Percentiles rank a stretch among this genome's conserved stretches.
Conservation (phyloP, 1,140 invertebrate species). For the Heterodera carotae region DNA sequence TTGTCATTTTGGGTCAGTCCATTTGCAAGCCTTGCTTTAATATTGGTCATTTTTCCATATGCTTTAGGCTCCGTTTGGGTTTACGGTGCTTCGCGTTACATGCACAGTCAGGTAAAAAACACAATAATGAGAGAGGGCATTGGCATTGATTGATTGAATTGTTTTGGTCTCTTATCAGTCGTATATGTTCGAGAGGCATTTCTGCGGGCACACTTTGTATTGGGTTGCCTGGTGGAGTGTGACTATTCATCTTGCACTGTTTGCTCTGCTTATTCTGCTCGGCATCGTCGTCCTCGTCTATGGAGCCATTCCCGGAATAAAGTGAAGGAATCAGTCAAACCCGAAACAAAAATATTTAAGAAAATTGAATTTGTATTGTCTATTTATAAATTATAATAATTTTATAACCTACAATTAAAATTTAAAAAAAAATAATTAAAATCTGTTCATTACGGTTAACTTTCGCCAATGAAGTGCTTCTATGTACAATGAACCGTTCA, state of each 20-base stretch:
- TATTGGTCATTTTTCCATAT: neutral
- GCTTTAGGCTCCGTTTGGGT: slow-evolving; percentile 42
- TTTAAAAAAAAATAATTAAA: no score
- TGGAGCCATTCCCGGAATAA: slow-evolving; percentile 21
- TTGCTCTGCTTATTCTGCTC: slow-evolving; percentile 36
- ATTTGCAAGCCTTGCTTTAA: slow-evolving; percentile 10
- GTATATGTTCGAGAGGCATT: slow-evolving; percentile 43
- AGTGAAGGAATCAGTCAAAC: neutral
- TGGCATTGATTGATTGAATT: neutral
- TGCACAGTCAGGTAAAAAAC: slow-evolving; percentile 12
- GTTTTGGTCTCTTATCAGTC: slow-evolving; percentile 21
- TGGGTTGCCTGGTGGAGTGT: slow-evolving; percentile 44
- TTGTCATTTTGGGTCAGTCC: slow-evolving; percentile 36
- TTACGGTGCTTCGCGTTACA: slow-evolving; percentile 35
- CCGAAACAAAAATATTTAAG: neutral
- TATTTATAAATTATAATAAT: no score
- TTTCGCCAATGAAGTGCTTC: no score
- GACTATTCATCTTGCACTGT: slow-evolving; percentile 35
- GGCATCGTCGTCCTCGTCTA: slow-evolving; percentile 41
- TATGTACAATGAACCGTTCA: no score
- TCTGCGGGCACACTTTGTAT: slow-evolving; percentile 37
- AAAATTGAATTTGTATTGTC: no score
- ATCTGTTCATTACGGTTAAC: no score
- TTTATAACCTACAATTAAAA: no score
- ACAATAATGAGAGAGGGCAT: neutral